phyloP scores from a whole-genome alignment of 2,888 invertebrate genomes.

The Neoaliturus tenellus region DNA sequence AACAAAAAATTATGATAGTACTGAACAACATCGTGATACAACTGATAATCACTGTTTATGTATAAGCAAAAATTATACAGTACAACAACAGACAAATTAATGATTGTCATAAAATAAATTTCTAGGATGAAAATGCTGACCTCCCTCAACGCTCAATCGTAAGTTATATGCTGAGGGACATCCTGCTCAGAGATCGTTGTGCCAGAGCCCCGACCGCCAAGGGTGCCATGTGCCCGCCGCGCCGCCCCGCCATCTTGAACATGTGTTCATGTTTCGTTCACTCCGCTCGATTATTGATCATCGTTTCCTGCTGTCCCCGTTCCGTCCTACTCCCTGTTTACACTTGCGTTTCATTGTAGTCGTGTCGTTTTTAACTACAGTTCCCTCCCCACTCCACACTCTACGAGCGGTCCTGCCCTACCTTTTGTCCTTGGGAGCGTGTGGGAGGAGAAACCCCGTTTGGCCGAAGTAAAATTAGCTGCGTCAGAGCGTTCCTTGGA shows the following conservation, averaged over 20 bases:
- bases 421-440: conserved; percentile 6
- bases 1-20: too few species aligned
- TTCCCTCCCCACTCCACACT: not conserved
- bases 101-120: too few species aligned
- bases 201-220: not conserved
- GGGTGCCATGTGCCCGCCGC: conserved; percentile 6
- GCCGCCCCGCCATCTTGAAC: conserved; percentile 25
- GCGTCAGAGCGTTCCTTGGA: too few species aligned
- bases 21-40: too few species aligned
- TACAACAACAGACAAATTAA: too few species aligned
- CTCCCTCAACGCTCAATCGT: not conserved
- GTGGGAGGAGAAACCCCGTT: not conserved
- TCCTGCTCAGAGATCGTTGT: not conserved
- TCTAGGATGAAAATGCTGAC: not conserved
- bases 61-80: too few species aligned
- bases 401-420: not conserved
- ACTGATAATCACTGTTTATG: too few species aligned
- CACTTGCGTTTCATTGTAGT: conserved; percentile 34
- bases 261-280: conserved; percentile 26
- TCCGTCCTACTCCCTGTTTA: not conserved
- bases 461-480: too few species aligned
- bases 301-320: not conserved
- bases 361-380: conserved; percentile 38
- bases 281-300: not conserved
- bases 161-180: conserved; percentile 4